These are phyloP conservation scores for Apamea monoglypha DNA, from an alignment of 2,888 invertebrate genomes.

Conservation along the genomic window DNA sequence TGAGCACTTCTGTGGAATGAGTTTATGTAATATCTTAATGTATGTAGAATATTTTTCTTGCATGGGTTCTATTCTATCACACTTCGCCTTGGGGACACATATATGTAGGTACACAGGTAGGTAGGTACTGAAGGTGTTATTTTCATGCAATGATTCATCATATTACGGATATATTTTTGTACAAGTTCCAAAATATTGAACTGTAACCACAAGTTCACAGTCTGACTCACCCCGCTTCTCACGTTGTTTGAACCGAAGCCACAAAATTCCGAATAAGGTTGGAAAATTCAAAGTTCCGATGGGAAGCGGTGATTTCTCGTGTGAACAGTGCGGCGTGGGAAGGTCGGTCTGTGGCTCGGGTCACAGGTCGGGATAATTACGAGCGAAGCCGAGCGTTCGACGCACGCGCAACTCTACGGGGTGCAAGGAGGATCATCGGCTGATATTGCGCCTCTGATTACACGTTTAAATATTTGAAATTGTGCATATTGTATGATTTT, in stretches of 20 bases:
- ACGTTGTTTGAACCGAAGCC: conserved; percentile 46
- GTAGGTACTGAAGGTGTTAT: neutral
- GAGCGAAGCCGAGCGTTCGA: conserved; percentile 69
- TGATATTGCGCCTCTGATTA: conserved; percentile 38
- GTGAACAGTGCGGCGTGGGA: conserved; percentile 86
- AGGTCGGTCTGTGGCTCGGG: conserved; percentile 72
- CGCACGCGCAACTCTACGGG: conserved; percentile 73
- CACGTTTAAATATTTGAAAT: conserved; percentile 25
- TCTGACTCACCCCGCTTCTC: conserved; percentile 49
- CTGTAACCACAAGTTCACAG: conserved; percentile 1
- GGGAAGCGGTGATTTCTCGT: conserved; percentile 87
- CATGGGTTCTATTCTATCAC: neutral
- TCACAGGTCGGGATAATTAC: conserved; percentile 88
- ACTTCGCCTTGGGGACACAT: neutral
- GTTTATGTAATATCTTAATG: neutral
- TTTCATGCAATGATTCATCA: neutral
- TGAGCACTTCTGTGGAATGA: conserved; percentile 4
- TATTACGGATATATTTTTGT: neutral
- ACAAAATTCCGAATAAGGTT: conserved; percentile 60
- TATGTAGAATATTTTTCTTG: neutral
- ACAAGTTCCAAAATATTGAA: conserved; percentile 3
- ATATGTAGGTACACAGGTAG: neutral
- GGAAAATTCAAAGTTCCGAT: conserved; percentile 78
- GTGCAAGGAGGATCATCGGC: conserved; percentile 50
- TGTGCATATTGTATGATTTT: neutral